These are phyloP conservation scores for Sebastolobus altivelis DNA, from an alignment of 2,797 vertebrate species.

Conservation along the genomic window DNA sequence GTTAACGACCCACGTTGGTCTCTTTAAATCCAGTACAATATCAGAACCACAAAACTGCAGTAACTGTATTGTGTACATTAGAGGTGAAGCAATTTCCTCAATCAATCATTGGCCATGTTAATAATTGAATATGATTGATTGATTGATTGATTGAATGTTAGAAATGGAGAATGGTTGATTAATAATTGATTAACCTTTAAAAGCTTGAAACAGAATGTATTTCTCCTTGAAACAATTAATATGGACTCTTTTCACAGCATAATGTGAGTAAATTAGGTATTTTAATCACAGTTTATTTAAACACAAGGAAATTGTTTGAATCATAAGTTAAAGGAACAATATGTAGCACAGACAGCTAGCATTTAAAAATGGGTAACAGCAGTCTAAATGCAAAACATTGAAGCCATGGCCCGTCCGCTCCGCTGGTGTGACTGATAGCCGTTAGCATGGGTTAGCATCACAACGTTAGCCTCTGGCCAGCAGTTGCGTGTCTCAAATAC, in stretches of 20 bases:
- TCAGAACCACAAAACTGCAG: neutral
- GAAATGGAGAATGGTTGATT: neutral
- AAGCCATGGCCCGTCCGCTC: no score
- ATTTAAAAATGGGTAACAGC: no score
- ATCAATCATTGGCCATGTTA: neutral
- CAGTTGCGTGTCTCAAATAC: no score
- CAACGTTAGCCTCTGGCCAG: no score
- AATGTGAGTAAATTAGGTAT: neutral
- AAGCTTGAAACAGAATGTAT: neutral
- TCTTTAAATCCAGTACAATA: neutral
- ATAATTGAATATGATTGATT: neutral
- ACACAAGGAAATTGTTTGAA: neutral
- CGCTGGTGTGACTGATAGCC: no score
- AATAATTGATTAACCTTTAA: neutral
- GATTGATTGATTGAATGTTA: neutral
- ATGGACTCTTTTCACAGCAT: neutral
- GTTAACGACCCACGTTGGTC: neutral
- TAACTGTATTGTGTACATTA: neutral
- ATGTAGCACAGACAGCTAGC: no score
- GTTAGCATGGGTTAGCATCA: no score
- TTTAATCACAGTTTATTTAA: neutral
- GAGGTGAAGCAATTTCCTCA: neutral
- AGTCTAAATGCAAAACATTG: no score
- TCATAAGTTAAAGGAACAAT: no score
- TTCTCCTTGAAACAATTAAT: neutral